Conservation (phyloP, 2,113 vertebrate species). For the Talpa occidentalis region DNA sequence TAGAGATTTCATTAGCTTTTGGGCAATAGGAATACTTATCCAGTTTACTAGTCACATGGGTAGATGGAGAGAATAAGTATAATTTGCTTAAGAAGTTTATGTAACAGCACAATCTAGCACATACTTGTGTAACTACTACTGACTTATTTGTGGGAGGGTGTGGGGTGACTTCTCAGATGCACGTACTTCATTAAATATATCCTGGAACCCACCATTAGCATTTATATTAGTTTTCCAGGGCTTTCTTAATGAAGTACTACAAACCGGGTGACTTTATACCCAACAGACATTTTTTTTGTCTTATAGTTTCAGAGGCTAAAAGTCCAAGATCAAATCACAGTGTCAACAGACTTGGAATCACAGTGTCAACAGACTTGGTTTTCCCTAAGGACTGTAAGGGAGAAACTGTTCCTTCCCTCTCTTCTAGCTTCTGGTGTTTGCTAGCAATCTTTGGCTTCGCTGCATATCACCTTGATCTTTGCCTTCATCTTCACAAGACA, state of each 20-base stretch:
- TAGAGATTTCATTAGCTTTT: background rate
- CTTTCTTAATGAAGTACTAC: background rate
- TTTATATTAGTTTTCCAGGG: background rate
- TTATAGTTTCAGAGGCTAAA: background rate
- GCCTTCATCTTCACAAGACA: fast-evolving
- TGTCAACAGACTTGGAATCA: background rate
- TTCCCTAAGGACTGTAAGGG: background rate
- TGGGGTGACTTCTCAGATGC: background rate
- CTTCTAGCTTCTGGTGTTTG: background rate
- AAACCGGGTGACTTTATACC: background rate
- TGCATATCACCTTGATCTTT: no score
- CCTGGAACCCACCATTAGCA: background rate
- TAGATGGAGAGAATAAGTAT: background rate
- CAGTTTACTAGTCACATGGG: background rate
- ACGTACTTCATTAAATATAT: background rate
- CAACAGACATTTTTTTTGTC: background rate
- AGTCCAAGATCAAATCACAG: background rate
- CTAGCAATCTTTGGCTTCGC: background rate
- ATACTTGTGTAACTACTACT: background rate
- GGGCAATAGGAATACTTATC: background rate
- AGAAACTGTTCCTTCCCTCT: background rate
- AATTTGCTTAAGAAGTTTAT: background rate
- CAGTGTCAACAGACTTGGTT: background rate
- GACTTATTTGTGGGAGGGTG: background rate
- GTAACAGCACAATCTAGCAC: background rate